Percentiles rank a stretch among this genome's conserved stretches.
Conservation (phyloP, 2,888 invertebrate genomes). For the Amblyjoppa fuscipennis region DNA sequence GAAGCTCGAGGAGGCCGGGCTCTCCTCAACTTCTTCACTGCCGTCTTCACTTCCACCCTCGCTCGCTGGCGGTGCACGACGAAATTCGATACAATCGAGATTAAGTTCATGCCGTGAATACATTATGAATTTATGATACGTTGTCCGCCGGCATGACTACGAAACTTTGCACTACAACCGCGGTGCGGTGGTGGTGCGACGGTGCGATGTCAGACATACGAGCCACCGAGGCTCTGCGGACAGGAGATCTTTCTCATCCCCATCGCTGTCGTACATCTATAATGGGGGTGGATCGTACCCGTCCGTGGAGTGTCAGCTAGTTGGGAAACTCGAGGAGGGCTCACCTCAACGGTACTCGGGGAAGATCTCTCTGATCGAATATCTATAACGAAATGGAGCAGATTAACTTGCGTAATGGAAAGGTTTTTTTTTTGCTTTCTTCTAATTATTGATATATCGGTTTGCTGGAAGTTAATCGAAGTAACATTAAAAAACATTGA, state of each 20-base stretch:
- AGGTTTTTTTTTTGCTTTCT: neutral
- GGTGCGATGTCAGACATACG: constrained; percentile 35
- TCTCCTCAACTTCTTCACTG: neutral
- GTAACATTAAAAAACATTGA: too few relatives aligned
- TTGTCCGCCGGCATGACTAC: constrained; percentile 50
- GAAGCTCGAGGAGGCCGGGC: neutral
- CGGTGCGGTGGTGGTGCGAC: constrained; percentile 5
- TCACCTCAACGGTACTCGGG: neutral
- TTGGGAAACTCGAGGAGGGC: constrained; percentile 10
- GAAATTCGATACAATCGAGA: constrained; percentile 65
- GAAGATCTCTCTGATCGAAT: neutral
- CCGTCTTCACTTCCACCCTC: constrained; percentile 23
- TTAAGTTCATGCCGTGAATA: constrained; percentile 64
- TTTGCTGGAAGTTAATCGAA: too few relatives aligned
- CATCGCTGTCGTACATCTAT: neutral
- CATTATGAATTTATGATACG: constrained; percentile 63
- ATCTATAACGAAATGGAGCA: neutral
- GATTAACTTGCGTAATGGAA: neutral
- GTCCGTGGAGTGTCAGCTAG: constrained; percentile 1
- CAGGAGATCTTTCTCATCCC: constrained; percentile 17
- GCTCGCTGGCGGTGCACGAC: constrained; percentile 5
- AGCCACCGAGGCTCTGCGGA: neutral
- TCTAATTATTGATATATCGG: too few relatives aligned
- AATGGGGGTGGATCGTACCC: constrained; percentile 18
- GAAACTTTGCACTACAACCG: constrained; percentile 55